phyloP scores from a whole-genome alignment of 2,888 invertebrate species.

The Ecliptopera silaceata region DNA sequence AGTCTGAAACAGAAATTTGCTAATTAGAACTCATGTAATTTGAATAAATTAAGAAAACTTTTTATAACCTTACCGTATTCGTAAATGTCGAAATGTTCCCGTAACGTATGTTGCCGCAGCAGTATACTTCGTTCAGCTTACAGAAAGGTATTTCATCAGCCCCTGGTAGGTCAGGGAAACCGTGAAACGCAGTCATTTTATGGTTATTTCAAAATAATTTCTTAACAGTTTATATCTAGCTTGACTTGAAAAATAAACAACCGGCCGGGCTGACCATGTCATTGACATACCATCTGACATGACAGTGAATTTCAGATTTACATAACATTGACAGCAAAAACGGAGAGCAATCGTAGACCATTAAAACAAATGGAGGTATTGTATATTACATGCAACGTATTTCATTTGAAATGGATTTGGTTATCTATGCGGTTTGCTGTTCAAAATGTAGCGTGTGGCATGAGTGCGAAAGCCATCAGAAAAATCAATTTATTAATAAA shows the following conservation, averaged over 20 bases:
- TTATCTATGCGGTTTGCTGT: too few relatives aligned
- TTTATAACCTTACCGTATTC: constrained; percentile 79
- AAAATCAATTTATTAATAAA: too few relatives aligned
- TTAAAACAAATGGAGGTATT: too few relatives aligned
- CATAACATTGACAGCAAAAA: too few relatives aligned
- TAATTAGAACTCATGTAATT: constrained; percentile 5
- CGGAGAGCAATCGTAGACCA: too few relatives aligned
- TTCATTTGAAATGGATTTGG: too few relatives aligned
- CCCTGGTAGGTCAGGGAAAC: constrained; percentile 77
- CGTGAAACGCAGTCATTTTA: constrained; percentile 77
- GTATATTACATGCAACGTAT: too few relatives aligned
- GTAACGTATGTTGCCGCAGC: constrained; percentile 81
- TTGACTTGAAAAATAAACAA: neutral
- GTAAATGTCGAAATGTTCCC: constrained; percentile 83
- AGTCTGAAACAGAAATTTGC: constrained; percentile 66
- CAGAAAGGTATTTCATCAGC: constrained; percentile 83
- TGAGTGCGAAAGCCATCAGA: too few relatives aligned
- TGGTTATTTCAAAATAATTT: neutral
- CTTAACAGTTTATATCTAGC: neutral
- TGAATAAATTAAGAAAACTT: constrained; percentile 1
- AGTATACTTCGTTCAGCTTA: constrained; percentile 85
- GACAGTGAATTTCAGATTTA: too few relatives aligned
- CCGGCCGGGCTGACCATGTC: neutral
- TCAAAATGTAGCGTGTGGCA: too few relatives aligned
- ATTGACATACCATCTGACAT: too few relatives aligned